phyloP scores from a whole-genome alignment of 2,797 vertebrate species.

The Falco naumanni region DNA sequence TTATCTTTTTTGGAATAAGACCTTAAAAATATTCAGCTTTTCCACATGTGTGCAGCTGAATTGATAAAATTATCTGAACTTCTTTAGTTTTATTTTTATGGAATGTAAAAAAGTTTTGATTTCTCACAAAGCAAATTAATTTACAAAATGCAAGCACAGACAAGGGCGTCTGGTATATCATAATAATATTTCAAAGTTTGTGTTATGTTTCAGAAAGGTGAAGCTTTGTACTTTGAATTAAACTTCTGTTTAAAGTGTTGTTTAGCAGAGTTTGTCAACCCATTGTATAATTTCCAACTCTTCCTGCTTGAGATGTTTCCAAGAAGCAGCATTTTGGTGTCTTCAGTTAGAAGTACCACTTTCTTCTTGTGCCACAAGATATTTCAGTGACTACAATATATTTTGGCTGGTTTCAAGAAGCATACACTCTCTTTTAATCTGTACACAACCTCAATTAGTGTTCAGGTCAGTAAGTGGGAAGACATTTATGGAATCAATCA shows the following conservation, averaged over 20 bases:
- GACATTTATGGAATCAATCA: slow-evolving; percentile 81
- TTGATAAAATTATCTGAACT: neutral
- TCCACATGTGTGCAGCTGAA: neutral
- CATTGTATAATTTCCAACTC: neutral
- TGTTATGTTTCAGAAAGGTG: neutral
- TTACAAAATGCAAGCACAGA: neutral
- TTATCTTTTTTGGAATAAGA: neutral
- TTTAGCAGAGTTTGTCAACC: neutral
- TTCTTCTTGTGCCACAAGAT: slow-evolving; percentile 21
- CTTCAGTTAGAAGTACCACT: slow-evolving; percentile 1
- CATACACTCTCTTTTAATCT: slow-evolving; percentile 72
- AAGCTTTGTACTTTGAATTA: neutral
- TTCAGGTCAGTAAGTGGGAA: slow-evolving; percentile 77
- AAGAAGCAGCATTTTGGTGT: neutral
- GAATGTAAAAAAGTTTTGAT: neutral
- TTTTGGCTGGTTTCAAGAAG: slow-evolving; percentile 69
- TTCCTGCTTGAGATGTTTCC: neutral
- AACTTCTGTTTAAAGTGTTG: neutral
- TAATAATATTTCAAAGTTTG: slow-evolving; percentile 33
- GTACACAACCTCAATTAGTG: slow-evolving; percentile 76
- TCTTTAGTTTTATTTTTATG: slow-evolving; percentile 19
- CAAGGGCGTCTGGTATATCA: neutral
- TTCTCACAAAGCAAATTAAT: slow-evolving; percentile 30
- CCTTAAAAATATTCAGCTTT: neutral
- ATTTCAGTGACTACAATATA: slow-evolving; percentile 55